phyloP scores from a whole-genome alignment of 92 coral and sea anemone genomes.

The Zoanthus sansibaricus region DNA sequence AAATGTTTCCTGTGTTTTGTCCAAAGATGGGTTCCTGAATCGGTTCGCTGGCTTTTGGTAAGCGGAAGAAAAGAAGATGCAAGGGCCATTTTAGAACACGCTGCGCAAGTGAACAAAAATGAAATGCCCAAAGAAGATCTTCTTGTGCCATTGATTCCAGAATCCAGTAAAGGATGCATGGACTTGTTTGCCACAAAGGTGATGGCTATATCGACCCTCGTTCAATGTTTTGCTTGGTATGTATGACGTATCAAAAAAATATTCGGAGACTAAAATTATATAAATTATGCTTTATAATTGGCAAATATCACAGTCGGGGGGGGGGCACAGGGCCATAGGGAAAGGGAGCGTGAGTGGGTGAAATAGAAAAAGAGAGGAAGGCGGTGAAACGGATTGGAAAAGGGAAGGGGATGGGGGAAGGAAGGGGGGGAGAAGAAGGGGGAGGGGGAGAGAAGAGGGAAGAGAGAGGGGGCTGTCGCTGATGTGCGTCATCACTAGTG shows the following conservation, averaged over 20 bases:
- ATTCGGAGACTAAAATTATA: background rate
- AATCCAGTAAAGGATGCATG: constrained; percentile 55
- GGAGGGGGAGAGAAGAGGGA: no score
- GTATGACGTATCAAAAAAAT: background rate
- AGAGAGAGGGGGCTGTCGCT: no score
- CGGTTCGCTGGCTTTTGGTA: constrained; percentile 71
- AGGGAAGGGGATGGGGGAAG: no score
- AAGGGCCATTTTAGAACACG: constrained; percentile 45
- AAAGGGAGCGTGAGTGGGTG: no score
- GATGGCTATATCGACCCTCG: constrained; percentile 37
- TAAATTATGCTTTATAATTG: no score
- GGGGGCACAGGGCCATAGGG: no score
- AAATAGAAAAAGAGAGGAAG: no score
- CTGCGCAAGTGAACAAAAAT: constrained; percentile 57
- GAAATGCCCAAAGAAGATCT: constrained; percentile 66
- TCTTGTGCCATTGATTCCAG: constrained; percentile 37
- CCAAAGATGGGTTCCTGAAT: constrained; percentile 63
- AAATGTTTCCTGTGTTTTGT: background rate
- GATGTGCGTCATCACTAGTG: no score
- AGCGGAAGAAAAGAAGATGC: constrained; percentile 60
- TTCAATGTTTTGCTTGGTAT: constrained; percentile 69
- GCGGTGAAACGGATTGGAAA: no score
- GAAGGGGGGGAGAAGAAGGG: no score
- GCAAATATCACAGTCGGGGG: no score
- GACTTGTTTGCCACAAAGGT: constrained; percentile 45